phyloP scores from a whole-genome alignment of 2,888 invertebrate species.

The Andrena haemorrhoa region DNA sequence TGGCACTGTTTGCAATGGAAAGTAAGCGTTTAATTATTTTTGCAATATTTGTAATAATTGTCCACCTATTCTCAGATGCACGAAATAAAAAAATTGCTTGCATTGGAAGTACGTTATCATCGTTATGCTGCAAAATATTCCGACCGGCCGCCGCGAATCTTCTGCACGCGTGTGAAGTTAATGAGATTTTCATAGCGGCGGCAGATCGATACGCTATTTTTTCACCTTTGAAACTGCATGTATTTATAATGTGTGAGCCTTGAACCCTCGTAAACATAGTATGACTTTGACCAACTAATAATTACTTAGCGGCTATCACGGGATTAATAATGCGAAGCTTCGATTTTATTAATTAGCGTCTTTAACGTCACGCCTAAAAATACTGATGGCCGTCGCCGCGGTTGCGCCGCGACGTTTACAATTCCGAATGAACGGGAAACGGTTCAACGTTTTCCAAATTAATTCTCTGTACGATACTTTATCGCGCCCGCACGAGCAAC shows the following conservation, averaged over 20 bases:
- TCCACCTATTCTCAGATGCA: too few relatives aligned
- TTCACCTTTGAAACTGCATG: slow-evolving; percentile 61
- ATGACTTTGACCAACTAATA: slow-evolving; percentile 48
- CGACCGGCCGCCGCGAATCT: slow-evolving; percentile 6
- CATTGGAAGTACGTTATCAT: slow-evolving; percentile 1
- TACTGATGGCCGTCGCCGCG: slow-evolving; percentile 9
- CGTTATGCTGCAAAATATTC: not conserved
- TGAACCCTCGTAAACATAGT: slow-evolving; percentile 66
- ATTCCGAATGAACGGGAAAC: not conserved
- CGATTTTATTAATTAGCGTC: slow-evolving; percentile 45
- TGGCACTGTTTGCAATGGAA: not conserved
- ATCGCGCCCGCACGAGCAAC: not conserved
- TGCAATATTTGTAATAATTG: too few relatives aligned
- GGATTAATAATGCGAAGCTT: slow-evolving; percentile 30
- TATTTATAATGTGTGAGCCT: slow-evolving; percentile 70
- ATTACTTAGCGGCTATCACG: slow-evolving; percentile 37
- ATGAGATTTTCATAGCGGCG: slow-evolving; percentile 47
- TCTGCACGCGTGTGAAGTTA: slow-evolving; percentile 54
- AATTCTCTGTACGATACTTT: not conserved
- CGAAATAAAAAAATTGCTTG: too few relatives aligned
- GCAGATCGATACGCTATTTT: slow-evolving; percentile 70
- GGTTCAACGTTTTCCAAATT: slow-evolving; percentile 16
- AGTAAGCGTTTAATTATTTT: not conserved
- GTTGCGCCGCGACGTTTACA: not conserved
- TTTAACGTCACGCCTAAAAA: slow-evolving; percentile 45